These are phyloP conservation scores for Lepidocyrtoides sp. DNA, from an alignment of 2,888 invertebrate species.

Conservation along the genomic window DNA sequence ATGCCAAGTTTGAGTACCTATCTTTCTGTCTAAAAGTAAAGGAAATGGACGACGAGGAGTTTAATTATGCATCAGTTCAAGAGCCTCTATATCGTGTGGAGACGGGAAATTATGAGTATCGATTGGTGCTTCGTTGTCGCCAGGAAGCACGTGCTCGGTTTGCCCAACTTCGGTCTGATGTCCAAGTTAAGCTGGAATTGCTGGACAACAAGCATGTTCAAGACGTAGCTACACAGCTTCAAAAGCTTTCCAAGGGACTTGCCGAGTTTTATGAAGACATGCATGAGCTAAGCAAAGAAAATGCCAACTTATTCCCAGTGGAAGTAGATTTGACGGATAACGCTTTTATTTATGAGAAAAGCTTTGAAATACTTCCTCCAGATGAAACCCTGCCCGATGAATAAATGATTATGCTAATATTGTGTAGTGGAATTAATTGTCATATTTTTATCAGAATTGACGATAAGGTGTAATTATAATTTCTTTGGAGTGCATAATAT, in stretches of 20 bases:
- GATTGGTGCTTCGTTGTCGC: constrained; percentile 96
- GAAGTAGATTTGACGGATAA: constrained; percentile 97
- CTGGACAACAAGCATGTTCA: constrained; percentile 99
- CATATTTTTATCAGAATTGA: no score
- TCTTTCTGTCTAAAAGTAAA: constrained; percentile 99
- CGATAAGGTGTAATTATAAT: no score
- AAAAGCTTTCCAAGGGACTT: constrained; percentile 94
- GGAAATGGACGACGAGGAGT: constrained; percentile 99
- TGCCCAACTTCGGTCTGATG: constrained; percentile 95
- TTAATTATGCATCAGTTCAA: constrained; percentile 96
- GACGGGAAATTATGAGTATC: constrained; percentile 99
- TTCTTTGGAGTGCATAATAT: background rate
- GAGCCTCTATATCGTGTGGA: constrained; percentile 99
- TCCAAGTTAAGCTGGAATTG: constrained; percentile 98
- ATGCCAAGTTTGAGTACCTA: constrained; percentile 99
- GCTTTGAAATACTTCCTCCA: constrained; percentile 83
- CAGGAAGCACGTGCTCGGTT: constrained; percentile 97
- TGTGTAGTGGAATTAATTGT: background rate
- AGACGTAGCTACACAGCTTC: constrained; percentile 95
- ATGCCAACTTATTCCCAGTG: constrained; percentile 95
- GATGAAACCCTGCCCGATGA: constrained; percentile 81
- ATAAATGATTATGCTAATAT: background rate
- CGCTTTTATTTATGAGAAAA: constrained; percentile 94
- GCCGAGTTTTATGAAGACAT: constrained; percentile 92
- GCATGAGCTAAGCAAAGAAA: constrained; percentile 91